Evolutionary conservation across 2,113 vertebrate genomes (phyloP).

Genomic region (Calypte anna): DNA sequence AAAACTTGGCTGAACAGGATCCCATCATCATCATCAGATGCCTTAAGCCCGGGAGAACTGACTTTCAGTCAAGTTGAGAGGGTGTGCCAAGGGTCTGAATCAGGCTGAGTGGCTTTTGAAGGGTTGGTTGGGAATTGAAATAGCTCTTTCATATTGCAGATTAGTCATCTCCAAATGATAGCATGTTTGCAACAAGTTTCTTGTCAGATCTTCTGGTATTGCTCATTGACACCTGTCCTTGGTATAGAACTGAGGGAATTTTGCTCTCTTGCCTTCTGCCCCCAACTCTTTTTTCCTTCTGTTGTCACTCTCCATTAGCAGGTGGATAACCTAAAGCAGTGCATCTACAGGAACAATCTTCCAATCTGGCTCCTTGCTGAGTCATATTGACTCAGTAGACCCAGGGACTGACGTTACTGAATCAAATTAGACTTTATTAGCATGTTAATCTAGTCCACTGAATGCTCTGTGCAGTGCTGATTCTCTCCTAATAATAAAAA

Average conservation of each 20-base stretch:
- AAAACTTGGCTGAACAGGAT: not conserved
- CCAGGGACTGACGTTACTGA: constrained; percentile 13
- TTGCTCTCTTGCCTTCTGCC: not conserved
- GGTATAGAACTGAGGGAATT: not conserved
- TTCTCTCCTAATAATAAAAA: not conserved
- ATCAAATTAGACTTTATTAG: constrained; percentile 52
- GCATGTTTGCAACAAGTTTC: not conserved
- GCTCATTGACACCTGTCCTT: constrained; percentile 12
- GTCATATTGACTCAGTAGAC: constrained; percentile 38
- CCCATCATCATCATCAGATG: not conserved
- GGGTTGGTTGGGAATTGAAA: constrained; percentile 19
- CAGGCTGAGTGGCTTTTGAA: constrained; percentile 2
- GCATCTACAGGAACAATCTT: constrained; percentile 41
- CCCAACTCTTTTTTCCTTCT: not conserved
- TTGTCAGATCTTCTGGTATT: not conserved
- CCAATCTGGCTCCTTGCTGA: constrained; percentile 9
- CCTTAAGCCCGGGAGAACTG: not conserved
- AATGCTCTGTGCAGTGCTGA: not conserved
- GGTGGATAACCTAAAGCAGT: not conserved
- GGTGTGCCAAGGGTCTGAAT: constrained; percentile 17
- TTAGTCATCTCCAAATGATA: constrained; percentile 21
- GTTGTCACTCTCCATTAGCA: not conserved
- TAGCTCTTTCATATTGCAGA: not conserved
- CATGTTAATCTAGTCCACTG: not conserved
- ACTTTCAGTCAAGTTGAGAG: not conserved